Percentiles rank a stretch among this genome's conserved stretches.
phyloP scores from a whole-genome alignment of 2,113 vertebrate genomes.

The Ciconia boyciana region DNA sequence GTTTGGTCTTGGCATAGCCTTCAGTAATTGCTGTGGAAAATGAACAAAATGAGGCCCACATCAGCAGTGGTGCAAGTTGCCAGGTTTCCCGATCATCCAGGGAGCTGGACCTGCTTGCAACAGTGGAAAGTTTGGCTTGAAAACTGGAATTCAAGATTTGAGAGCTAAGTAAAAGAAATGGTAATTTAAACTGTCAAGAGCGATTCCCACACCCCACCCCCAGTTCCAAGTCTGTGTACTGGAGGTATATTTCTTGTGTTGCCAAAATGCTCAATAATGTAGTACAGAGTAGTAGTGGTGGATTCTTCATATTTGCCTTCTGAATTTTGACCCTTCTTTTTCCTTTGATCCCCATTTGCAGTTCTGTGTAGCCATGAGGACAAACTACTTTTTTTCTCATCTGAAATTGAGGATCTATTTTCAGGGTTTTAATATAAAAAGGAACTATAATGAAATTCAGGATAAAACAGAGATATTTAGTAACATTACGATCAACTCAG shows the following conservation, averaged over 20 bases:
- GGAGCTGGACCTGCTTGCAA: not conserved
- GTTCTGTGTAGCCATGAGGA: not conserved
- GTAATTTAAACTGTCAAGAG: not conserved
- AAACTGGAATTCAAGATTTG: not conserved
- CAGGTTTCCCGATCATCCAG: not conserved
- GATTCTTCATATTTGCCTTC: not conserved
- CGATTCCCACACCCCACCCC: not conserved
- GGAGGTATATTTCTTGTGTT: not conserved
- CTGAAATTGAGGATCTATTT: not conserved
- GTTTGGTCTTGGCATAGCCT: not conserved
- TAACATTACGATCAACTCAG: not conserved
- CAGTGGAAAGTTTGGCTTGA: not conserved
- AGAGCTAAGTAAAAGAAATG: not conserved
- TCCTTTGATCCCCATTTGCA: not conserved
- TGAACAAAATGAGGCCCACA: not conserved
- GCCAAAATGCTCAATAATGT: not conserved
- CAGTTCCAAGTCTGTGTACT: not conserved
- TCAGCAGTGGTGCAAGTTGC: not conserved
- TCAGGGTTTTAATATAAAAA: not conserved
- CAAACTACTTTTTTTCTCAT: not conserved
- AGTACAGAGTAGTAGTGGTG: not conserved
- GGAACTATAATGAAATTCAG: not conserved
- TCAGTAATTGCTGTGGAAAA: not conserved
- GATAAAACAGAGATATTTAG: not conserved
- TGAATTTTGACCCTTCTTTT: not conserved